Evolutionary conservation across 2,113 vertebrate species (phyloP).

Genomic region (Microtus ochrogaster): DNA sequence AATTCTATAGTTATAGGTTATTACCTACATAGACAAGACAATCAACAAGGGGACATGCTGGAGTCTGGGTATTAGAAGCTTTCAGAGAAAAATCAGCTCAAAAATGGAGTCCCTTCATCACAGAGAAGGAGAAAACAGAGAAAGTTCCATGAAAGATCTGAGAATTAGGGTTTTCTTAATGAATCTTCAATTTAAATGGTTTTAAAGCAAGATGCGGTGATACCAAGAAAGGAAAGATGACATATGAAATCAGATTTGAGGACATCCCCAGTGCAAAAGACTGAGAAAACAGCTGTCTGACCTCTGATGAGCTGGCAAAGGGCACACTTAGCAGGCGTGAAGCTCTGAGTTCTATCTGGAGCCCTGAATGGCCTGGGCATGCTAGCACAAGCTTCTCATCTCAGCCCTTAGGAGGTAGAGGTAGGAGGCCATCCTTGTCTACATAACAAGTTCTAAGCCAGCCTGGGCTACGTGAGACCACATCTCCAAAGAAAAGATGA

Average conservation of each 20-base stretch:
- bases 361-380: neutral
- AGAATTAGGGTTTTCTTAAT: neutral
- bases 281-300: conserved; percentile 11
- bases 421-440: neutral
- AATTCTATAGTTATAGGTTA: neutral
- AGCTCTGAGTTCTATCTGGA: neutral
- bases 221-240: neutral
- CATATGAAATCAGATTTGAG: neutral
- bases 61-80: neutral
- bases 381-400: neutral
- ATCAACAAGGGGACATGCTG: neutral
- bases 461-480: neutral
- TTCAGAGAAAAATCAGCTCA: neutral
- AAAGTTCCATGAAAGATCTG: neutral
- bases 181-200: neutral
- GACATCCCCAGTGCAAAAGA: neutral
- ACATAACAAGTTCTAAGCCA: neutral
- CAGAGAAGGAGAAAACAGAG: neutral
- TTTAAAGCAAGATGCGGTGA: neutral
- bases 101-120: neutral
- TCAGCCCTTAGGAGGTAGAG: neutral
- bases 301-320: neutral
- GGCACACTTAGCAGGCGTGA: neutral
- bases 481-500: neutral
- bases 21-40: neutral